Base-by-base conservation (phyloP, 2,888 invertebrate species). In the Heliconius cydno region DNA sequence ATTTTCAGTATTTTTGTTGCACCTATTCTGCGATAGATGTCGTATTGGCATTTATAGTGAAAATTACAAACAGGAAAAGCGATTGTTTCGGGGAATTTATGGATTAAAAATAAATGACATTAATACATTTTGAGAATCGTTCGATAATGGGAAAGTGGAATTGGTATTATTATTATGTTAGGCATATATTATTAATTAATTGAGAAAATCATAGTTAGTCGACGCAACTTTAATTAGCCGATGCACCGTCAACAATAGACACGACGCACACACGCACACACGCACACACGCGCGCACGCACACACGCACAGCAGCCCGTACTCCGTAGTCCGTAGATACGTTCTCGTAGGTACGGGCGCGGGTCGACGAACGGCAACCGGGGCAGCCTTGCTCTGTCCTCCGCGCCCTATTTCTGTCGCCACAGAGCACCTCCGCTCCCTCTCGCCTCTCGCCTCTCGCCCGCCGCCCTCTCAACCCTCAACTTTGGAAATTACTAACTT, bases 381-480 rank as follows among this genome's bases (percentile, higher is more conserved):
- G 94, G 93, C 95, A 94, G 94, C 95, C 95, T 95, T 95, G 94
- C 94, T 93, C 92, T 92, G 94, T 94, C 95, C 94, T 94, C 94
- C 90, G 94, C 91, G 94, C 92, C 94, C 94, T 94, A 95, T 95
- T 94, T 95, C 94, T 94, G 94, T 93, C 93, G 91, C 93, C 91
- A 90, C 92, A 88, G 88, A 86, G 86, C 86, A 83, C 85, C 85
- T 85, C 86, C 87, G 84, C 85, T 85, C 84, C 86, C 85, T 87
- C 85, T 84, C 83, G 83, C 83, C 85, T 88, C 85, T 84, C 83
- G 83, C 83, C 85, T 82, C 81, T 80, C 84, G 86, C 86, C 88
- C 60, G 63, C n/a, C 73, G 73, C 73, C 76, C 81, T 79, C 87
- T 85, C 87, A 89, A 90, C 90, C 90, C 90, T 87, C 88, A 84